These are phyloP conservation scores for Dendroctonus valens DNA, from an alignment of 1,140 invertebrate species.

Conservation along the genomic window DNA sequence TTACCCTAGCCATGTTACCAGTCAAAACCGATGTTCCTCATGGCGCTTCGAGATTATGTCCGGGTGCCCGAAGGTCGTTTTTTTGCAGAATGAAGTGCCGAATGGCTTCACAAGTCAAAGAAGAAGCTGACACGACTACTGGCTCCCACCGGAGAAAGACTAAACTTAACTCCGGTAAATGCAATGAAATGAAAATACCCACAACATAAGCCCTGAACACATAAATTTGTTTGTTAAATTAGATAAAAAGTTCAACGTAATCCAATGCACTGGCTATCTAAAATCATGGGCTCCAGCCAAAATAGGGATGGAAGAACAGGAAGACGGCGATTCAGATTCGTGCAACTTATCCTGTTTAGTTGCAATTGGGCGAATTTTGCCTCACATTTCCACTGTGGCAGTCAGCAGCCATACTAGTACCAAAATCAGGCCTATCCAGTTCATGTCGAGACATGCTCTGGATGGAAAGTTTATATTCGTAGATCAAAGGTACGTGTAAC, in stretches of 20 bases:
- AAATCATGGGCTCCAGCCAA: slow-evolving; percentile 88
- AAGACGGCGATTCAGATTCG: slow-evolving; percentile 69
- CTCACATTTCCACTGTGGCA: slow-evolving; percentile 54
- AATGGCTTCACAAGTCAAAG: slow-evolving; percentile 63
- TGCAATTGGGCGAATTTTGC: slow-evolving; percentile 72
- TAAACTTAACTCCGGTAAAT: slow-evolving; percentile 60
- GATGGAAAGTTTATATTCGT: slow-evolving; percentile 99
- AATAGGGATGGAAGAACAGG: slow-evolving; percentile 64
- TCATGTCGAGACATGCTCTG: slow-evolving; percentile 84
- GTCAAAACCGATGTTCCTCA: slow-evolving; percentile 83
- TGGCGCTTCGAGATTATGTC: slow-evolving; percentile 72
- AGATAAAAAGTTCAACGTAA: slow-evolving; percentile 77
- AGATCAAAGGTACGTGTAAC: slow-evolving; percentile 64
- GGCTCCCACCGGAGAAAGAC: slow-evolving; percentile 66
- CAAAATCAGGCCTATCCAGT: slow-evolving; percentile 62
- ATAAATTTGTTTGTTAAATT: slow-evolving; percentile 23
- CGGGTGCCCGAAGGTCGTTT: slow-evolving; percentile 86
- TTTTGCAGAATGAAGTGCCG: slow-evolving; percentile 92
- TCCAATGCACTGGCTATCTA: slow-evolving; percentile 88
- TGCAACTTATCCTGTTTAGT: slow-evolving; percentile 84
- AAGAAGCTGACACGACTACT: slow-evolving; percentile 67
- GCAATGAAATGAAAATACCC: background rate
- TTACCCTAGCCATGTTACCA: slow-evolving; percentile 77
- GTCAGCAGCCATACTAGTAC: slow-evolving; percentile 47
- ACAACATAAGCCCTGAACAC: background rate